Base-by-base conservation (phyloP, 2,113 vertebrate species). In the Gnathonemus longibarbis region DNA sequence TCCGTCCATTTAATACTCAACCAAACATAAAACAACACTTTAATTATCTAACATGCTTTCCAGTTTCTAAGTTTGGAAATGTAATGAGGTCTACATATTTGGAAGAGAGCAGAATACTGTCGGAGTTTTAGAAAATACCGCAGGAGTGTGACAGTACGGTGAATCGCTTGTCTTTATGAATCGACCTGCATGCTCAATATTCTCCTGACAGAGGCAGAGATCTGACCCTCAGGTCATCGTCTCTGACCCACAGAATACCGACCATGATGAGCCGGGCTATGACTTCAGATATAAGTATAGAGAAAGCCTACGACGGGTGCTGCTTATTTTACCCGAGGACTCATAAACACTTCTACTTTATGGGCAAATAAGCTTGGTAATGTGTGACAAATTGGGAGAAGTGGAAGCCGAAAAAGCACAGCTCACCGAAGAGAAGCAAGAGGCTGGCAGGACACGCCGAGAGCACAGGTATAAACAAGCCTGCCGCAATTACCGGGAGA, bases 401-500 rank as follows among this genome's bases (percentile, higher is more conserved):
- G 5, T 10, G 35, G 45, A 46, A 24, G 46, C 31, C 50, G 35
- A 45, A 31, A 62, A 24, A 27, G 24, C 5, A 31, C 52, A 46
- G 11, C n/a, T 48, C 35, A 53, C 53, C 35, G 62, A 39, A 42
- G 70, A 87, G 80, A n/a, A 46, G 27, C 74, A 89, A 87, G 52
- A 56, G 35, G 53, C 53, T 62, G 19, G 39, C 49, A 52, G 88
- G 89, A 89, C 88, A 91, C 85, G 58, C 42, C 2, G 66, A 58
- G 80, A 84, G 45, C 88, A 70, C 62, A 70, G 58, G 80, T 87
- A 89, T 84, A 46, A 80, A 87, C 83, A 70, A 87, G 66, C 58
- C 45, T 88, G 62, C 66, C 88, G 90, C 91, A 91, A 91, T 90
- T 85, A 88, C 88, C 11, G 80, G 89, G 91, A 58, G 39, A 17